Percentiles rank a stretch among this genome's conserved stretches.
phyloP scores from a whole-genome alignment of 2,888 invertebrate species.

The Rhagonycha lutea region DNA sequence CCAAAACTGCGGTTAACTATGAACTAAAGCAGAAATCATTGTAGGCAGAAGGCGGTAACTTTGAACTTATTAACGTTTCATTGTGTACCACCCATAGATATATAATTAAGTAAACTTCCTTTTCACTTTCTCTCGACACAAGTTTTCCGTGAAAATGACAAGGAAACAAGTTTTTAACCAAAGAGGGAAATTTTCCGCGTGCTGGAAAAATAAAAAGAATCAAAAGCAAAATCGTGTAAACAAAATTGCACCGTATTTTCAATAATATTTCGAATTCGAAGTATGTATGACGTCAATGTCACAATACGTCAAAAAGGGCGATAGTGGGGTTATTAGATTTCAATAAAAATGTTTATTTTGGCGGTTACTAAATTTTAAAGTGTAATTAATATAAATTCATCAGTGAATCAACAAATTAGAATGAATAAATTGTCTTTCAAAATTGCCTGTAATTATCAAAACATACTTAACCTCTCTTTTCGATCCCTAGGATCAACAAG shows the following conservation, averaged over 20 bases:
- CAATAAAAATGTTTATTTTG: not conserved
- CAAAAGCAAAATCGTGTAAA: not conserved
- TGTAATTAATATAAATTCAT: not conserved
- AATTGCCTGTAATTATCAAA: constrained; percentile 6
- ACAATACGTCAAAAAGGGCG: not conserved
- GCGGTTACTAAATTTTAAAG: constrained; percentile 9
- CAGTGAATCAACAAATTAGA: not conserved
- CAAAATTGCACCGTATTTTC: not conserved
- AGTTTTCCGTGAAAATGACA: not conserved
- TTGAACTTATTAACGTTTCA: not conserved
- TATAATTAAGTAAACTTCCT: not conserved
- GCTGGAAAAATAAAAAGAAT: not conserved
- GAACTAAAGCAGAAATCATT: not conserved
- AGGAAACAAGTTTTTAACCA: not conserved
- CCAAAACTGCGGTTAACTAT: too few species aligned
- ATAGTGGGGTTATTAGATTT: not conserved
- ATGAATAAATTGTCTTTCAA: constrained; percentile 17
- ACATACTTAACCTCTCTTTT: constrained; percentile 25
- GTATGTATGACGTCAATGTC: not conserved
- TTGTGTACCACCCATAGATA: not conserved
- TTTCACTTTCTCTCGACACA: not conserved
- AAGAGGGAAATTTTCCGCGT: not conserved
- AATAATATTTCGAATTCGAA: not conserved
- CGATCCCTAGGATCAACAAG: constrained; percentile 15
- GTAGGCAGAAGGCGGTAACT: not conserved